These are phyloP conservation scores for Crioceris asparagi DNA, from an alignment of 2,888 invertebrate genomes.

Conservation along the genomic window DNA sequence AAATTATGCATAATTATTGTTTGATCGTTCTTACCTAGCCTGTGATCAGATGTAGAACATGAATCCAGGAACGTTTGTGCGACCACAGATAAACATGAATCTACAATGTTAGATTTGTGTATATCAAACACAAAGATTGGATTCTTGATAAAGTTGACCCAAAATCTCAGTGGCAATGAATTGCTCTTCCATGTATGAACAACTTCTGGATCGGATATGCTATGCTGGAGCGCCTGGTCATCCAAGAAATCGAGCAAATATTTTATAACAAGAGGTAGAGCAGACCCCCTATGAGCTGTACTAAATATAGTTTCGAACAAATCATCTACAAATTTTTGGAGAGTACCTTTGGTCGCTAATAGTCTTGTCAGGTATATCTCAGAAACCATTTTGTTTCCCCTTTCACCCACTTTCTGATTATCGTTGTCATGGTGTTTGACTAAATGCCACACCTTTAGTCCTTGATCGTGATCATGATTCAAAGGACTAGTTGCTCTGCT, in stretches of 20 bases:
- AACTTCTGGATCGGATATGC: slow-evolving; percentile 94
- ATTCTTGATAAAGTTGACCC: slow-evolving; percentile 99
- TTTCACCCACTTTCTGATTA: slow-evolving; percentile 72
- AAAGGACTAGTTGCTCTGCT: slow-evolving; percentile 85
- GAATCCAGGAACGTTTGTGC: slow-evolving; percentile 99
- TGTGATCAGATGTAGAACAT: slow-evolving; percentile 96
- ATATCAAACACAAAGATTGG: slow-evolving; percentile 99
- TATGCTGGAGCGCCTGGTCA: slow-evolving; percentile 93
- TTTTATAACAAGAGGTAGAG: slow-evolving; percentile 95
- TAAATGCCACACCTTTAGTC: slow-evolving; percentile 81
- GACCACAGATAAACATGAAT: slow-evolving; percentile 96
- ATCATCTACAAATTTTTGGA: slow-evolving; percentile 95
- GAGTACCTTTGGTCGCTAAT: slow-evolving; percentile 88
- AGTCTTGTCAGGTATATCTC: slow-evolving; percentile 97
- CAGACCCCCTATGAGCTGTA: slow-evolving; percentile 91
- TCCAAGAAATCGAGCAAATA: slow-evolving; percentile 99
- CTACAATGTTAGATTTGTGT: slow-evolving; percentile 96
- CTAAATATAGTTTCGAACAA: slow-evolving; percentile 98
- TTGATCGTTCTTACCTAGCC: slow-evolving; percentile 69
- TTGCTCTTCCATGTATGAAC: slow-evolving; percentile 99
- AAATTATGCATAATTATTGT: too few relatives aligned
- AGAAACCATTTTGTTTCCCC: slow-evolving; percentile 76
- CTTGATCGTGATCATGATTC: slow-evolving; percentile 80
- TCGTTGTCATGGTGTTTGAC: slow-evolving; percentile 93
- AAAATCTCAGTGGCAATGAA: slow-evolving; percentile 82